Percentiles rank a stretch among this genome's conserved stretches.
These are phyloP conservation scores for Acanthochromis polyacanthus DNA, from an alignment of 2,113 vertebrate species.

Conservation along the genomic window DNA sequence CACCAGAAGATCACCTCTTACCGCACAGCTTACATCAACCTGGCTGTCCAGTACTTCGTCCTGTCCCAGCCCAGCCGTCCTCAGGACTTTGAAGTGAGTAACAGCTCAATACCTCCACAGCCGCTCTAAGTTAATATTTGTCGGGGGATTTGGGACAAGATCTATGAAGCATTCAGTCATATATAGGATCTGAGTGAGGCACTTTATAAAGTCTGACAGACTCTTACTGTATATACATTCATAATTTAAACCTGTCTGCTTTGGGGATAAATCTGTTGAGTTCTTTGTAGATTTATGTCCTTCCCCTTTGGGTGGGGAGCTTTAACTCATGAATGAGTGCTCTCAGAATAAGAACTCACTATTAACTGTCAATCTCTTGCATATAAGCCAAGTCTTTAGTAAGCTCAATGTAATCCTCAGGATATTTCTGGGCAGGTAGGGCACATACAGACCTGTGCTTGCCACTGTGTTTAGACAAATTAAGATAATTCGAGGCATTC, in stretches of 20 bases:
- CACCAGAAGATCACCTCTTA: constrained; percentile 77
- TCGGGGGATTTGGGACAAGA: constrained; percentile 5
- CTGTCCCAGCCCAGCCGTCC: constrained; percentile 58
- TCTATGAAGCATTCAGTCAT: constrained; percentile 38
- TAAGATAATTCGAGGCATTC: constrained; percentile 46
- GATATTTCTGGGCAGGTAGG: constrained; percentile 45
- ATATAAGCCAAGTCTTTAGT: constrained; percentile 57
- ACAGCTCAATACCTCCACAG: constrained; percentile 6
- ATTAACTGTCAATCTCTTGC: constrained; percentile 41
- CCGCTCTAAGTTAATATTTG: not conserved
- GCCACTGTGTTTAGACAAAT: constrained; percentile 62
- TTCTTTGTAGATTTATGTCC: constrained; percentile 47
- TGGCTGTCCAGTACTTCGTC: constrained; percentile 78
- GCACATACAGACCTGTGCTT: constrained; percentile 59
- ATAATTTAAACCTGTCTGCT: constrained; percentile 51
- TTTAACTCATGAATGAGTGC: constrained; percentile 71
- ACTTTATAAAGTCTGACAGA: constrained; percentile 49
- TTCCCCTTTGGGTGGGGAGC: constrained; percentile 54
- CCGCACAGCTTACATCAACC: constrained; percentile 81
- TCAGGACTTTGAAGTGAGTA: constrained; percentile 76
- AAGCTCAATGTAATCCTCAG: constrained; percentile 56
- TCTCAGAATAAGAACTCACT: constrained; percentile 46
- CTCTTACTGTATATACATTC: constrained; percentile 57
- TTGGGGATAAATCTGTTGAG: constrained; percentile 57
- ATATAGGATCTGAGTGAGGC: constrained; percentile 25